Evolutionary conservation across 53 echinoderm and acorn worm species (phyloP).

Genomic region (Patiria pectinifera): DNA sequence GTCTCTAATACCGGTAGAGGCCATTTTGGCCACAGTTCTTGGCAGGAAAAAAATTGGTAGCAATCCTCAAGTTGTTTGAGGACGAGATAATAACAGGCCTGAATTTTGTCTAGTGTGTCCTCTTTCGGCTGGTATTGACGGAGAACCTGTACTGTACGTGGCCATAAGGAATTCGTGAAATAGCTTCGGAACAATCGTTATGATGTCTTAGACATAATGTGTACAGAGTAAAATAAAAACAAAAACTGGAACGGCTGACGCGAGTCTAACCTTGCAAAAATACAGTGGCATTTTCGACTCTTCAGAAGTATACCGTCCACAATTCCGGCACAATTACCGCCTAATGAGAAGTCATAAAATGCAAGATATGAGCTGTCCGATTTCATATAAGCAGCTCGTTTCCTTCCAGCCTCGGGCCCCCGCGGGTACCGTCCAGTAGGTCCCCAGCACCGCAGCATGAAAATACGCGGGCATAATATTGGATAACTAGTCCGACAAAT

Average conservation of each 20-base stretch:
- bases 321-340: conserved; percentile 39
- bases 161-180: too few species aligned
- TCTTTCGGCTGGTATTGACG: too few species aligned
- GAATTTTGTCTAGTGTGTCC: too few species aligned
- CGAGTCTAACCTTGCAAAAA: conserved; percentile 20
- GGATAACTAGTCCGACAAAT: conserved; percentile 49
- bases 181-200: too few species aligned
- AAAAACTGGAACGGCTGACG: conserved; percentile 6
- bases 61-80: too few species aligned
- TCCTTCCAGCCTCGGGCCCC: neutral
- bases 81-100: too few species aligned
- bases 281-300: conserved; percentile 46
- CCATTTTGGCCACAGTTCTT: too few species aligned
- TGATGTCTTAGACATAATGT: too few species aligned
- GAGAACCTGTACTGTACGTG: too few species aligned
- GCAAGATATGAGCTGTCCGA: conserved; percentile 10
- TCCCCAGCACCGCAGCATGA: neutral
- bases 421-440: neutral
- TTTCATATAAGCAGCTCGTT: conserved; percentile 33
- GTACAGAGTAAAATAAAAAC: too few species aligned
- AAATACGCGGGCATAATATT: conserved; percentile 17
- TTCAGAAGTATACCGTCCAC: conserved; percentile 21
- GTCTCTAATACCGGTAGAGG: too few species aligned
- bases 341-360: conserved; percentile 28
- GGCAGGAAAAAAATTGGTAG: too few species aligned